These are phyloP conservation scores for Mallotus villosus DNA, from an alignment of 2,797 vertebrate genomes.

Conservation along the genomic window DNA sequence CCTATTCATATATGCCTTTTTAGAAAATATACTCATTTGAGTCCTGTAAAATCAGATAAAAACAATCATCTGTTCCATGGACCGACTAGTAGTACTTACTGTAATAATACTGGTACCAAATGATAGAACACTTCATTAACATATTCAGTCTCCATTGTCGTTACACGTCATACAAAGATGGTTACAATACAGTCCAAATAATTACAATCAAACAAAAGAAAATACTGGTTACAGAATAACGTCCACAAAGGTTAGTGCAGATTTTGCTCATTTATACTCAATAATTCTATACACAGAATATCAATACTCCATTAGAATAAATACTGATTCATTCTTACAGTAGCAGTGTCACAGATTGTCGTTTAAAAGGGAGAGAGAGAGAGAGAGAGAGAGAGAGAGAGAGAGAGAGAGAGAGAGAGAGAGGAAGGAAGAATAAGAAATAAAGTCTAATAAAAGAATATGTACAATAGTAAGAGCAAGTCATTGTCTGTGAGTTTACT, in stretches of 20 bases:
- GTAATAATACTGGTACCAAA: slow-evolving; percentile 17
- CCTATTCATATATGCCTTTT: slow-evolving; percentile 72
- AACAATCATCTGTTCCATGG: slow-evolving; percentile 48
- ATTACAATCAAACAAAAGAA: slow-evolving; percentile 56
- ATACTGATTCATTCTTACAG: slow-evolving; percentile 56
- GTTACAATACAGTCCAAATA: slow-evolving; percentile 59
- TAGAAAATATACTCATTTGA: slow-evolving; percentile 76
- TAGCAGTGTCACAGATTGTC: slow-evolving; percentile 69
- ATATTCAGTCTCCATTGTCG: slow-evolving; percentile 50
- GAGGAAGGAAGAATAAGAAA: slow-evolving; percentile 21
- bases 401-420: slow-evolving; percentile 23
- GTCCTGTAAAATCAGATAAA: slow-evolving; percentile 64
- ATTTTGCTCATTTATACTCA: slow-evolving; percentile 43
- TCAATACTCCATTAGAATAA: slow-evolving; percentile 48
- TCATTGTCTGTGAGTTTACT: slow-evolving; percentile 41
- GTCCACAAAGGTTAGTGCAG: slow-evolving; percentile 67
- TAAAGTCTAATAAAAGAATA: slow-evolving; percentile 30
- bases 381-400: slow-evolving; percentile 23
- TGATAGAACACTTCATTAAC: slow-evolving; percentile 34
- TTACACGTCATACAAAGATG: slow-evolving; percentile 60
- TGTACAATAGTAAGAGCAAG: slow-evolving; percentile 40
- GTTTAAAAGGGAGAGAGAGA: slow-evolving; percentile 43
- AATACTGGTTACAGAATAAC: slow-evolving; percentile 41
- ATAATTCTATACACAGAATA: slow-evolving; percentile 30
- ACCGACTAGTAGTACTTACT: slow-evolving; percentile 27